phyloP scores from a whole-genome alignment of 2,888 invertebrate genomes.

The Margaritifera margaritifera region DNA sequence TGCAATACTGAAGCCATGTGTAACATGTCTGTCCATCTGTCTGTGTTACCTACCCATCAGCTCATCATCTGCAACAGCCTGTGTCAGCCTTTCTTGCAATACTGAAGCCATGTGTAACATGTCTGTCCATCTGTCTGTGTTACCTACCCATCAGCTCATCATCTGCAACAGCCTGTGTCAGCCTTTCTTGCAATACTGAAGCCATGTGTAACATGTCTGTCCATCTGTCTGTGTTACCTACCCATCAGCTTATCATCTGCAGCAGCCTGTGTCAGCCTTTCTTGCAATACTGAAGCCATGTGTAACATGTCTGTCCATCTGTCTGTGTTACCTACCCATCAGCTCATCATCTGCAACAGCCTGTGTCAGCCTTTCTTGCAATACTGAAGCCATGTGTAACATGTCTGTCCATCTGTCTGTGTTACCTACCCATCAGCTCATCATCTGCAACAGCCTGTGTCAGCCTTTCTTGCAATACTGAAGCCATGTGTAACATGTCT shows the following conservation, averaged over 20 bases:
- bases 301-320: neutral
- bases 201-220: conserved; percentile 50
- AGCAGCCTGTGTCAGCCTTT: neutral
- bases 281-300: neutral
- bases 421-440: too few species aligned
- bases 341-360: too few species aligned
- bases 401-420: too few species aligned
- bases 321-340: too few species aligned
- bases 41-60: conserved; percentile 32
- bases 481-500: neutral
- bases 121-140: neutral
- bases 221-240: too few species aligned
- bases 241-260: too few species aligned
- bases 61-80: conserved; percentile 30
- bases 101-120: conserved; percentile 61
- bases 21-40: neutral
- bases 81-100: conserved; percentile 56
- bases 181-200: conserved; percentile 59
- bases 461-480: neutral
- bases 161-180: conserved; percentile 35
- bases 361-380: too few species aligned
- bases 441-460: neutral
- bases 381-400: too few species aligned
- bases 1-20: conserved; percentile 64
- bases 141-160: conserved; percentile 35